Conservation (phyloP, 2,113 vertebrate genomes). For the Budorcas taxicolor region DNA sequence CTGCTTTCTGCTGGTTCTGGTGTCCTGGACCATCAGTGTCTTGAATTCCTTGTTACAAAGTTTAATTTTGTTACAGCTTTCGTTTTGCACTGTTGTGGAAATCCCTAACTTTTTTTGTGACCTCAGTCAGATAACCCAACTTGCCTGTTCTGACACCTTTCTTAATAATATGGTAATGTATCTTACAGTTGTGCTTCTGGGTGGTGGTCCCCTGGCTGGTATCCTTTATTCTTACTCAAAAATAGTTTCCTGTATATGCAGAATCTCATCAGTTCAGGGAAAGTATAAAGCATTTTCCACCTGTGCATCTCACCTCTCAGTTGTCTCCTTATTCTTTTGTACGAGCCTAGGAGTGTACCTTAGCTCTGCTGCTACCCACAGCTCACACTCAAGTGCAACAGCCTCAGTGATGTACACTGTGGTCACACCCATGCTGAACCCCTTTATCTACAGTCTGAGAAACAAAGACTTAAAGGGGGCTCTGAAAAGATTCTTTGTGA, state of each 20-base stretch:
- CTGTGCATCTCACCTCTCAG: slow-evolving; percentile 24
- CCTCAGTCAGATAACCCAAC: neutral
- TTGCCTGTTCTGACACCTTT: slow-evolving; percentile 16
- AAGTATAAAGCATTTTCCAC: slow-evolving; percentile 23
- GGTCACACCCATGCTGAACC: slow-evolving; percentile 46
- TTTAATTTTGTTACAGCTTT: neutral
- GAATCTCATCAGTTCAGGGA: neutral
- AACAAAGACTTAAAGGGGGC: slow-evolving; percentile 32
- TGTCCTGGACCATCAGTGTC: neutral
- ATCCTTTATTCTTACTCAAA: slow-evolving; percentile 2
- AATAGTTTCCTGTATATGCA: neutral
- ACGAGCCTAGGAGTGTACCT: neutral
- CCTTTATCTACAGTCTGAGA: slow-evolving; percentile 45
- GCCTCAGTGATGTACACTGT: neutral
- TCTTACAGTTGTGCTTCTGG: neutral
- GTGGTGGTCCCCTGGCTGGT: neutral
- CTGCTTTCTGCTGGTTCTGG: neutral
- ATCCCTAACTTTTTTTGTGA: slow-evolving; percentile 36
- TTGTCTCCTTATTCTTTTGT: slow-evolving; percentile 19
- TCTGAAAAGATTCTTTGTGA: neutral
- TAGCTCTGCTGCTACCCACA: neutral
- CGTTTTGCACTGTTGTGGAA: neutral
- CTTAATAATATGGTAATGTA: neutral
- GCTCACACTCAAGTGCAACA: neutral
- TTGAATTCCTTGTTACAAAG: neutral